A percentile compares a stretch with the other conserved stretches of the same genome.
These are phyloP conservation scores for Pangasius larnaudii DNA, from an alignment of 2,797 vertebrate genomes.

Conservation along the genomic window DNA sequence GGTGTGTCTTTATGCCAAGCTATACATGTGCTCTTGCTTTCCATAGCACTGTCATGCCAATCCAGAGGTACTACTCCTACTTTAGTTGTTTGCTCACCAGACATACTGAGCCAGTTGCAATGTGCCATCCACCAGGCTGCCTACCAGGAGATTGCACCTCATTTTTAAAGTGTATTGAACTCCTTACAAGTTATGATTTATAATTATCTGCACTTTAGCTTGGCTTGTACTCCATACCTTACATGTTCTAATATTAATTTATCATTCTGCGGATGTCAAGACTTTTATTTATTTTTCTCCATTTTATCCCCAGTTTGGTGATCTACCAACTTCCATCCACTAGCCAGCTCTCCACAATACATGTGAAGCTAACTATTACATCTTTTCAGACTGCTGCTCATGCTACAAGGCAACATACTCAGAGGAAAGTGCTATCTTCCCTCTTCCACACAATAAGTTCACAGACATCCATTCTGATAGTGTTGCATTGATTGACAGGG, in stretches of 20 bases:
- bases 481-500: neutral
- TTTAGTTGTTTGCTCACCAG: neutral
- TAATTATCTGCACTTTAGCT: neutral
- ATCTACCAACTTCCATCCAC: neutral
- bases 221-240: neutral
- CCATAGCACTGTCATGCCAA: neutral
- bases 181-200: neutral
- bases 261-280: neutral
- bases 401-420: neutral
- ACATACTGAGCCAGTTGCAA: neutral
- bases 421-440: neutral
- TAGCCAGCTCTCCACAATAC: neutral
- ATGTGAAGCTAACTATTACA: neutral
- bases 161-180: neutral
- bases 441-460: neutral
- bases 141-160: neutral
- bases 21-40: neutral
- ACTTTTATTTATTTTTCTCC: neutral
- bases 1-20: neutral
- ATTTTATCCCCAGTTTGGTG: neutral
- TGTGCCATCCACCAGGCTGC: neutral
- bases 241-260: neutral
- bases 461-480: neutral
- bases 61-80: neutral
- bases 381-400: neutral